phyloP scores from a whole-genome alignment of 2,113 vertebrate genomes.

The Puma concolor region DNA sequence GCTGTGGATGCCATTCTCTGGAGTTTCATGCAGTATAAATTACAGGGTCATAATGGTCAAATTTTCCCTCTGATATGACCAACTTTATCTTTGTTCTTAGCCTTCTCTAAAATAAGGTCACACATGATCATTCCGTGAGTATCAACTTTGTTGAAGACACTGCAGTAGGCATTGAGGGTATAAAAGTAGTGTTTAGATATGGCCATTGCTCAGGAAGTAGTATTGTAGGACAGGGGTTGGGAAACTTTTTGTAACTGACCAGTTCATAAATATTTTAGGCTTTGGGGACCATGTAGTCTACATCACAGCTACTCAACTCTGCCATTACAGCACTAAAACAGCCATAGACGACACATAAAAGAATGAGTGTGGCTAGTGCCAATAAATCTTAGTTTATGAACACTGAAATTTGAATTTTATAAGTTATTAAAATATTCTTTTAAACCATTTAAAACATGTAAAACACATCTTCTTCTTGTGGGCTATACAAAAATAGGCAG shows the following conservation, averaged over 20 bases:
- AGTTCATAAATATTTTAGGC: not conserved
- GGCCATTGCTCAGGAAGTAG: not conserved
- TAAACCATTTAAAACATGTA: not conserved
- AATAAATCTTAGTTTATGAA: not conserved
- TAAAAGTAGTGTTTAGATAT: not conserved
- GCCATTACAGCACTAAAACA: not conserved
- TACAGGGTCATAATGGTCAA: not conserved
- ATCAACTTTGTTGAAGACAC: not conserved
- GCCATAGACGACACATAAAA: not conserved
- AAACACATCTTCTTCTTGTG: not conserved
- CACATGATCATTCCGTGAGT: not conserved
- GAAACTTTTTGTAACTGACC: not conserved
- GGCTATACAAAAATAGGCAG: not conserved
- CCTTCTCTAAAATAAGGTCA: not conserved
- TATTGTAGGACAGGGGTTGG: not conserved
- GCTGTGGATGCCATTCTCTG: not conserved
- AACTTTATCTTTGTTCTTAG: not conserved
- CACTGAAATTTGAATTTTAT: not conserved
- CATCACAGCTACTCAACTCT: not conserved
- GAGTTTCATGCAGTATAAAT: not conserved
- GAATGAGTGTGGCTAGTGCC: not conserved
- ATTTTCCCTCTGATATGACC: not conserved
- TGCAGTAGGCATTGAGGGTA: not conserved
- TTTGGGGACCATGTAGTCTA: not conserved
- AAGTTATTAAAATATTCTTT: not conserved